Evolutionary conservation across 2,888 invertebrate genomes (phyloP).

Genomic region (Apamea epomidion): DNA sequence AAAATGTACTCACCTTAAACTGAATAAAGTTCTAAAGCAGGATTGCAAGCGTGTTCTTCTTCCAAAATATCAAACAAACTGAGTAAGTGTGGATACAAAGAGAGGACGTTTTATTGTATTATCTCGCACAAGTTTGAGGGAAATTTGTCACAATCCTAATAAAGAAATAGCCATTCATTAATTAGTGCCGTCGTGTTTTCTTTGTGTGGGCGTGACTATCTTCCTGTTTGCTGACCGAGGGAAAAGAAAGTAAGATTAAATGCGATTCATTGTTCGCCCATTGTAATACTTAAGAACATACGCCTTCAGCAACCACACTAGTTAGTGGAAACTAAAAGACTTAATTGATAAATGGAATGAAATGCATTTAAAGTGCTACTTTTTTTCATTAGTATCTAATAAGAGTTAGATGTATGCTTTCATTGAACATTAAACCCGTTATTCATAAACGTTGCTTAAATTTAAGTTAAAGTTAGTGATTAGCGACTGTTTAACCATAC

Average conservation of each 20-base stretch:
- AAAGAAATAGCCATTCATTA: slow-evolving; percentile 85
- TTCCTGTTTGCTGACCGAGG: slow-evolving; percentile 82
- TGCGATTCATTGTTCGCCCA: slow-evolving; percentile 76
- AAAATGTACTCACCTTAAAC: slow-evolving; percentile 21
- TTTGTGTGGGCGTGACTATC: slow-evolving; percentile 82
- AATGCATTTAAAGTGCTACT: slow-evolving; percentile 19
- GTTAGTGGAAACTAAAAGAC: slow-evolving; percentile 36
- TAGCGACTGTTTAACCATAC: neutral
- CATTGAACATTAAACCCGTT: neutral
- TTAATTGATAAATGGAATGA: slow-evolving; percentile 19
- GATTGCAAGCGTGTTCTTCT: slow-evolving; percentile 32
- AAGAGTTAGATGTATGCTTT: neutral
- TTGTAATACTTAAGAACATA: slow-evolving; percentile 63
- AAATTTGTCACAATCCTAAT: slow-evolving; percentile 78
- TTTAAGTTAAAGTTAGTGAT: neutral
- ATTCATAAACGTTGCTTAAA: neutral
- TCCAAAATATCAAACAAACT: slow-evolving; percentile 47
- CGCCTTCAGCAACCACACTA: slow-evolving; percentile 50
- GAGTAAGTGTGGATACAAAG: slow-evolving; percentile 55
- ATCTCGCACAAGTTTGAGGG: slow-evolving; percentile 65
- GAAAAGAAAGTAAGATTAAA: slow-evolving; percentile 88
- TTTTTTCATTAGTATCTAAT: slow-evolving; percentile 15
- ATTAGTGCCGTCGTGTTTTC: slow-evolving; percentile 84
- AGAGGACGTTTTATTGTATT: slow-evolving; percentile 45
- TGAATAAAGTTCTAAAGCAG: slow-evolving; percentile 26